A percentile compares a stretch with the other conserved stretches of the same genome.
phyloP scores from a whole-genome alignment of 2,888 invertebrate genomes.

The Nebria salina region DNA sequence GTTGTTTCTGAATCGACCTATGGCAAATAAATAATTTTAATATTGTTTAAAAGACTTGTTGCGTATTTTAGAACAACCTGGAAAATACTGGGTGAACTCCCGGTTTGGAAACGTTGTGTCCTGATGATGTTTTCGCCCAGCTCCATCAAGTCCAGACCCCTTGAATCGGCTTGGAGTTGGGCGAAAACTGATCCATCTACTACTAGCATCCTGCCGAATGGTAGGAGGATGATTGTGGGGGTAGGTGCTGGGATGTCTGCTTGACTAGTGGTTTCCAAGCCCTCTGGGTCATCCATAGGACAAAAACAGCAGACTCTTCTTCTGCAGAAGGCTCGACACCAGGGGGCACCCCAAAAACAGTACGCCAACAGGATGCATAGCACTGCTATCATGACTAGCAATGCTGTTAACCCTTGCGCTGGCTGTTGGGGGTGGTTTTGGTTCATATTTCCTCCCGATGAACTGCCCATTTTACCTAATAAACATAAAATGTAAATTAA shows the following conservation, averaged over 20 bases:
- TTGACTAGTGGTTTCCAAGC: constrained; percentile 25
- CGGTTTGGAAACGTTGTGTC: constrained; percentile 59
- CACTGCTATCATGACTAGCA: constrained; percentile 68
- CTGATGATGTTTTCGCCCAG: constrained; percentile 65
- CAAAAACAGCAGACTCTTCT: constrained; percentile 62
- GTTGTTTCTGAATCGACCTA: constrained; percentile 64
- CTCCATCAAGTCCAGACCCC: constrained; percentile 65
- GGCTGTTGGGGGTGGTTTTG: constrained; percentile 52
- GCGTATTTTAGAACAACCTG: constrained; percentile 48
- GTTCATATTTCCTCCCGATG: constrained; percentile 25
- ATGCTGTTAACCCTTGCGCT: constrained; percentile 64
- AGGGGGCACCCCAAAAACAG: constrained; percentile 69
- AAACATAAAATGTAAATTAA: neutral
- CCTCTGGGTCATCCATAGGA: constrained; percentile 61
- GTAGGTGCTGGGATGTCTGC: constrained; percentile 60
- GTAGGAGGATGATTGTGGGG: constrained; percentile 67
- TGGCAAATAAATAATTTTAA: neutral
- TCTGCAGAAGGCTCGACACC: constrained; percentile 64
- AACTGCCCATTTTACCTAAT: constrained; percentile 21
- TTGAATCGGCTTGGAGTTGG: constrained; percentile 60
- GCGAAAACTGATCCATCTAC: constrained; percentile 67
- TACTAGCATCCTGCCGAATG: constrained; percentile 67
- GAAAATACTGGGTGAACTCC: constrained; percentile 61
- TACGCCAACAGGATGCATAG: constrained; percentile 67
- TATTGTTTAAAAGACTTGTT: too few species aligned